Evolutionary conservation across 2,888 invertebrate genomes (phyloP).

Genomic region (Phlogophora meticulosa): DNA sequence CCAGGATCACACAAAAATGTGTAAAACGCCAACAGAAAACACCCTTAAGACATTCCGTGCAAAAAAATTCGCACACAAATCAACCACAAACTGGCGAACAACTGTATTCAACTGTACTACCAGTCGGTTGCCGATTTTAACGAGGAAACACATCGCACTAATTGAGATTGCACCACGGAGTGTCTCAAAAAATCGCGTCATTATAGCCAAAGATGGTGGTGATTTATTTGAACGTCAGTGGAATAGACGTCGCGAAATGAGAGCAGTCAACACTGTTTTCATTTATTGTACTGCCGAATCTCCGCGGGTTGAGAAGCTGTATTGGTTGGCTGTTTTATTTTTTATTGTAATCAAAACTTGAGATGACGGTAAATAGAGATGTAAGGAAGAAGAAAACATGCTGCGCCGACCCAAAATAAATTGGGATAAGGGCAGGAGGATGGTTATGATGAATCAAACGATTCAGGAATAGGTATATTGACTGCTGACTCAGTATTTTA

Average conservation of each 20-base stretch:
- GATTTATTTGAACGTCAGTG: slow-evolving; percentile 87
- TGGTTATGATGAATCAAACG: too few species aligned
- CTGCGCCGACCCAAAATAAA: too few species aligned
- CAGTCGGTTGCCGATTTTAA: slow-evolving; percentile 84
- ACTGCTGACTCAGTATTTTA: too few species aligned
- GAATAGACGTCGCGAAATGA: slow-evolving; percentile 85
- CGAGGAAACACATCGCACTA: slow-evolving; percentile 89
- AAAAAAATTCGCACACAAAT: slow-evolving; percentile 61
- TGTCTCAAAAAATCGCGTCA: slow-evolving; percentile 86
- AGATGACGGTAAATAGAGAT: too few species aligned
- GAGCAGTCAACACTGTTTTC: slow-evolving; percentile 78
- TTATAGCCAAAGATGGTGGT: slow-evolving; percentile 86
- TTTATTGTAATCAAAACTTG: slow-evolving; percentile 6
- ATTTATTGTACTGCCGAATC: slow-evolving; percentile 69
- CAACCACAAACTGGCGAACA: slow-evolving; percentile 51
- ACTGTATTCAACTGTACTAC: slow-evolving; percentile 80
- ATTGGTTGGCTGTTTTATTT: slow-evolving; percentile 5
- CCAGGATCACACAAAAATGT: slow-evolving; percentile 40
- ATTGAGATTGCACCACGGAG: slow-evolving; percentile 89
- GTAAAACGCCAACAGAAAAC: slow-evolving; percentile 50
- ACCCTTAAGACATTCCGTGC: slow-evolving; percentile 56
- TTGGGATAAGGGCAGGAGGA: too few species aligned
- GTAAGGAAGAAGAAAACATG: too few species aligned
- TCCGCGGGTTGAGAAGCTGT: slow-evolving; percentile 25
- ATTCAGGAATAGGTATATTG: too few species aligned